A percentile compares a stretch with the other conserved stretches of the same genome.
Conservation (phyloP, 2,888 invertebrate genomes). For the Morinoia aosen region DNA sequence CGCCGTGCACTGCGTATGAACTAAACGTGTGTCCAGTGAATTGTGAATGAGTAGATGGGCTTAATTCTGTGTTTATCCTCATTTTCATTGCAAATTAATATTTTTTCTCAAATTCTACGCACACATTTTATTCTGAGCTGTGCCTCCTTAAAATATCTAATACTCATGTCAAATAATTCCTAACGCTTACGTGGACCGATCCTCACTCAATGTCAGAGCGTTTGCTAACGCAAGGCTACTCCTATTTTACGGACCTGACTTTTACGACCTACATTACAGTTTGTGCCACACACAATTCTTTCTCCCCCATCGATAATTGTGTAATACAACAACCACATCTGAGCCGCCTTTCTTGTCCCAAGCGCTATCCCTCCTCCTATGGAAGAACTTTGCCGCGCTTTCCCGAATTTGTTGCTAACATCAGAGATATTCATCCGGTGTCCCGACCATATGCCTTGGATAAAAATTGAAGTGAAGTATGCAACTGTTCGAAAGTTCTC, state of each 20-base stretch:
- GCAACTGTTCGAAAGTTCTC: too few relatives aligned
- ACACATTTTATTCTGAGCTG: not conserved
- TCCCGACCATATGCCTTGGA: not conserved
- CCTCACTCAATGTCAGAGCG: not conserved
- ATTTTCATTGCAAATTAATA: not conserved
- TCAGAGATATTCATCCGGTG: not conserved
- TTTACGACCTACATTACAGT: not conserved
- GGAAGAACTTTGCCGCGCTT: not conserved
- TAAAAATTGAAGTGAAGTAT: too few relatives aligned
- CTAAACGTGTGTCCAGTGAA: not conserved
- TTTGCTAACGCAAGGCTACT: not conserved
- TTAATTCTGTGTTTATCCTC: not conserved
- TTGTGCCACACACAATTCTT: not conserved
- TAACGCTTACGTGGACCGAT: not conserved
- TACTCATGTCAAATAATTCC: not conserved
- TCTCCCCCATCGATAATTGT: slow-evolving; percentile 1
- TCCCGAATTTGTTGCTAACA: not conserved
- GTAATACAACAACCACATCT: not conserved
- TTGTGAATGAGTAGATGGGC: not conserved
- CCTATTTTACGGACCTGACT: not conserved
- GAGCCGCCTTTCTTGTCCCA: not conserved
- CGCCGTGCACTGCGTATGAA: not conserved
- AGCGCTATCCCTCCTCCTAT: too few relatives aligned
- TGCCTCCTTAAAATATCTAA: not conserved
- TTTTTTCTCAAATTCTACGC: not conserved